These are phyloP conservation scores for Leuciscus idus DNA, from an alignment of 2,113 vertebrate species.

Conservation along the genomic window DNA sequence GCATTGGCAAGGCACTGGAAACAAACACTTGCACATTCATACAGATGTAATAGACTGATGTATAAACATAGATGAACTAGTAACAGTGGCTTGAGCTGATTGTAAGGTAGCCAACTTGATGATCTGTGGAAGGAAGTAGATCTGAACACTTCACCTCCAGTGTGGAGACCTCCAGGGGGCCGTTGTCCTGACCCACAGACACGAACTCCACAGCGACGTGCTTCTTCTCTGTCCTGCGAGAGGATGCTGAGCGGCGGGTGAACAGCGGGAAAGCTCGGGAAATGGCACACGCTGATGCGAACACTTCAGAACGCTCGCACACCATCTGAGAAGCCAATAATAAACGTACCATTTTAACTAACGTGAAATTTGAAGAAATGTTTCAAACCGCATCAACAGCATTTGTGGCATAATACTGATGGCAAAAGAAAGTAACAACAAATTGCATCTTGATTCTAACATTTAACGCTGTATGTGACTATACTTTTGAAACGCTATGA, in stretches of 20 bases:
- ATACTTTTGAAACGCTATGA: background rate
- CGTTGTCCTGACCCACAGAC: constrained; percentile 85
- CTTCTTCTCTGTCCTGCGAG: constrained; percentile 84
- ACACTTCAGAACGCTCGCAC: constrained; percentile 89
- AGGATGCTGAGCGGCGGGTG: constrained; percentile 85
- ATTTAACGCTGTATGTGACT: background rate
- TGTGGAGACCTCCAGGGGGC: constrained; percentile 78
- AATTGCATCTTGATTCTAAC: background rate
- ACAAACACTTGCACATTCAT: background rate
- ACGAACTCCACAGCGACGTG: constrained; percentile 88
- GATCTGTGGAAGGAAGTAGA: background rate
- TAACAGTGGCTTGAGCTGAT: background rate
- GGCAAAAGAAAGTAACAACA: background rate
- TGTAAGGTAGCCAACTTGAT: background rate
- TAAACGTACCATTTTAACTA: background rate
- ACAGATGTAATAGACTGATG: background rate
- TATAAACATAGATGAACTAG: background rate
- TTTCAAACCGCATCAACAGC: background rate
- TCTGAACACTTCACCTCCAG: constrained; percentile 78
- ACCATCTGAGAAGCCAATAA: constrained; percentile 81
- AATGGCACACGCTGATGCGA: constrained; percentile 90
- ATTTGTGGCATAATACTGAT: background rate
- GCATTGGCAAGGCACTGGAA: constrained; percentile 86
- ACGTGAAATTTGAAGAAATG: background rate
- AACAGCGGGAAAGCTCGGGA: constrained; percentile 93